phyloP scores from a whole-genome alignment of 2,888 invertebrate genomes.

The Andricus quercusramuli region DNA sequence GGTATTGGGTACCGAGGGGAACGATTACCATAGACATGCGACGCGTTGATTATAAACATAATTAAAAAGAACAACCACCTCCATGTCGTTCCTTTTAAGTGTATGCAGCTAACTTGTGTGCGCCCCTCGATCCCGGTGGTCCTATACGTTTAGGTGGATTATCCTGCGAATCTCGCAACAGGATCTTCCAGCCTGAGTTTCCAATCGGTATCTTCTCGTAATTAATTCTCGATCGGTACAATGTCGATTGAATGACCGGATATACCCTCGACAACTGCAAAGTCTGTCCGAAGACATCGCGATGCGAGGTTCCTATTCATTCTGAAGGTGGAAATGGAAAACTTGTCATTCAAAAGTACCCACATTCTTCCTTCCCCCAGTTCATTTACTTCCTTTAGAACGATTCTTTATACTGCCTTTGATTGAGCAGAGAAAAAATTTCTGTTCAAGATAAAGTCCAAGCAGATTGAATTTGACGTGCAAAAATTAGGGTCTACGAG shows the following conservation, averaged over 20 bases:
- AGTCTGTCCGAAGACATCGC: constrained; percentile 19
- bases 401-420: background rate
- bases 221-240: constrained; percentile 61
- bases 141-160: constrained; percentile 70
- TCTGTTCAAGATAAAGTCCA: background rate
- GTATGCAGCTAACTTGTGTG: constrained; percentile 65
- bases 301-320: constrained; percentile 10
- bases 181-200: constrained; percentile 61
- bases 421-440: background rate
- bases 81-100: constrained; percentile 67
- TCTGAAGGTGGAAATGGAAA: constrained; percentile 27
- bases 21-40: constrained; percentile 61
- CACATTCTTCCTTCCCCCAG: background rate
- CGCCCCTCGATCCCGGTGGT: constrained; percentile 67
- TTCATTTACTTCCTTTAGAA: background rate
- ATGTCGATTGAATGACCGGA: constrained; percentile 52
- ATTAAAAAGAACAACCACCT: constrained; percentile 76
- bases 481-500: no score
- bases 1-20: constrained; percentile 61
- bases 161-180: constrained; percentile 64
- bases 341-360: constrained; percentile 27
- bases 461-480: no score
- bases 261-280: constrained; percentile 41
- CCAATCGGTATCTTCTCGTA: constrained; percentile 64
- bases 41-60: constrained; percentile 78